Conservation (phyloP, 2,113 vertebrate species). For the Microcebus lehilahytsara region DNA sequence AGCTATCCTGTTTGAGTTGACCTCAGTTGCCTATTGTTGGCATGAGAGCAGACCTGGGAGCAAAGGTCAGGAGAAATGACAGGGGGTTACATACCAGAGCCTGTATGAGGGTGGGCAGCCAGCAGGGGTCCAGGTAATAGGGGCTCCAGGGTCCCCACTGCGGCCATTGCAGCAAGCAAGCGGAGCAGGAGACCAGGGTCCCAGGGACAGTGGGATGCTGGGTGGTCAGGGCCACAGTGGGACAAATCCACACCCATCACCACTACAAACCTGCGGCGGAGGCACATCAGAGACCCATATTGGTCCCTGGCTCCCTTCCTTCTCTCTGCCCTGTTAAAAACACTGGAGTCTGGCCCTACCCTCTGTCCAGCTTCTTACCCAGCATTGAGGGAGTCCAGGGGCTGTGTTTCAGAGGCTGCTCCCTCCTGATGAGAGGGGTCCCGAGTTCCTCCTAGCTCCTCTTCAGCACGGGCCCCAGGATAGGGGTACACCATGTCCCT, state of each 20-base stretch:
- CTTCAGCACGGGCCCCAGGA: constrained; percentile 65
- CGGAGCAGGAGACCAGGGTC: constrained; percentile 83
- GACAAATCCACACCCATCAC: constrained; percentile 90
- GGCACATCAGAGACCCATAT: background rate
- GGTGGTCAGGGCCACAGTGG: constrained; percentile 83
- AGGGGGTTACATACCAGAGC: constrained; percentile 51
- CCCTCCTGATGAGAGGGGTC: constrained; percentile 4
- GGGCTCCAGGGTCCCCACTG: constrained; percentile 69
- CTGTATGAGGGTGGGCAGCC: constrained; percentile 77
- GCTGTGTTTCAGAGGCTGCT: background rate
- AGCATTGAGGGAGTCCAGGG: constrained; percentile 42
- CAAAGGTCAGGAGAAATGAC: background rate
- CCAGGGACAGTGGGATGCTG: constrained; percentile 79
- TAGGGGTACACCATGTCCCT: constrained; percentile 80
- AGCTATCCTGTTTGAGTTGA: background rate
- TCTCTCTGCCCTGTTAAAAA: background rate
- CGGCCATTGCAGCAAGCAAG: constrained; percentile 84
- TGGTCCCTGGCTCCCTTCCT: background rate
- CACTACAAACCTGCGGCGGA: constrained; percentile 85
- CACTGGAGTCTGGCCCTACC: background rate
- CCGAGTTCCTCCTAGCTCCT: constrained; percentile 42
- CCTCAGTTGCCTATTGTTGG: background rate
- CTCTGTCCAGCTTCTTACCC: constrained; percentile 54
- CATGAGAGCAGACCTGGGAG: background rate
- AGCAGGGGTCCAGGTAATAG: constrained; percentile 82